Base-by-base conservation (phyloP, 1,140 invertebrate species). In the Ctenoplectra terminalis region DNA sequence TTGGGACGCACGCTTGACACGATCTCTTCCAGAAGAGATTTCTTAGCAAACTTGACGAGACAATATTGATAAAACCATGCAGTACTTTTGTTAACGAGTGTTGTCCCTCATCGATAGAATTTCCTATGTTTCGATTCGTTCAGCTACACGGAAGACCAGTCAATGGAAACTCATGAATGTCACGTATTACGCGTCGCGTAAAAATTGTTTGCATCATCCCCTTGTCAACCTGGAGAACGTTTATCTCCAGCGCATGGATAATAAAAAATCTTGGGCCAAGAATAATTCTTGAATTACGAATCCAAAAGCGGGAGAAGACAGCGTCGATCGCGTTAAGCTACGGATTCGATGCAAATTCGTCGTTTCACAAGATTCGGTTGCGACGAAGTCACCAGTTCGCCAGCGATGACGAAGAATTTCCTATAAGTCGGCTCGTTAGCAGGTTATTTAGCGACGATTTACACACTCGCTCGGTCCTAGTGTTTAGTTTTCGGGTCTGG, bases 351-450 rank as follows among this genome's bases (percentile, higher is more conserved):
- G 87, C 74, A 87, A 87, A 88, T 88, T 71, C 52, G 46, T 79
- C 34, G 63, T 31, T 34, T 64, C 29, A 15, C 64, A 26, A 37
- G 61, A 61, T 46, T 64, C 54, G 46, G 31, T 11, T n/a, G 34
- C 48, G 63, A 31, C 66, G 43, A 56, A 77, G 63, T 74, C 72
- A 23, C 80, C 69, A 46, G 40, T 46, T 48, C 58, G 50, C 29
- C 61, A 34, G 40, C 48, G 61, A 63, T 40, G 52, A n/a, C 48
- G 82, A 87, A 87, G 86, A 86, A 87, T 84, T 73, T 67, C 84
- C 40, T 71, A 78, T 88, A 90, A 90, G 91, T 90, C 89, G 83
- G 87, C 88, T 91, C 91, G 90, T 92, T 92, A 92, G 91, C 88
- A 85, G 83, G 89, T 91, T 92, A 92, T 92, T 92, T 91, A 89